Base-by-base conservation (phyloP, 2,113 vertebrate genomes). In the Laterallus jamaicensis region DNA sequence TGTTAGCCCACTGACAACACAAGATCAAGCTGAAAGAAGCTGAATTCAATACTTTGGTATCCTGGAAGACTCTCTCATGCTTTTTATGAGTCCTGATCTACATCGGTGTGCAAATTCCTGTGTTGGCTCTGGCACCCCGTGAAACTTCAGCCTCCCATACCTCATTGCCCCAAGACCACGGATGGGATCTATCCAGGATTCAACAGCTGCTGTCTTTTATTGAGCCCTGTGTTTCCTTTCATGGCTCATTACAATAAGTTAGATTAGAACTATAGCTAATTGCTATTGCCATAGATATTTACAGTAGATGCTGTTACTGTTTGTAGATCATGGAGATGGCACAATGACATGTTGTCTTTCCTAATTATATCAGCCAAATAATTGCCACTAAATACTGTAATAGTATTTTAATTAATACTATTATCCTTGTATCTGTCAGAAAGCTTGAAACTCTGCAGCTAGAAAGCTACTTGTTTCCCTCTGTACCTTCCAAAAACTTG, bases 301-400 rank as follows among this genome's bases (percentile, higher is more conserved):
- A 88, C 82, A 91, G 93, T 67, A 56, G 88, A 73, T 71, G 79
- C 73, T 82, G 86, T 74, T 90, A 37, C 62, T 92, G 69, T 96
- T 92, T 96, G 94, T 91, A 86, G 71, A 80, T 93, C 76, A n/a
- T 17, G 44, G 82, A 88, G 88, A 15, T 69, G 88, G 59, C 73
- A 81, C 91, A 91, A 96, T 85, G 81, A 91, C 96, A 94, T 90
- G 94, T 97, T 95, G 94, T 91, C 96, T 95, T 93, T 90, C 64
- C 66, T 96, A 94, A 96, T 96, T 95, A 89, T 80, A 86, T 86
- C 92, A 97, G 86, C 71, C 81, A 92, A 94, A 93, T 79, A 76
- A 89, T 92, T 91, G 78, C 94, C 77, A 35, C 82, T 92, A 93
- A 96, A 76, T 54, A 31, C 62, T 62, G 55, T 94, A 94, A 58